Percentiles rank a stretch among this genome's conserved stretches.
Conservation (phyloP, 2,113 vertebrate genomes). For the Phyllostomus discolor region DNA sequence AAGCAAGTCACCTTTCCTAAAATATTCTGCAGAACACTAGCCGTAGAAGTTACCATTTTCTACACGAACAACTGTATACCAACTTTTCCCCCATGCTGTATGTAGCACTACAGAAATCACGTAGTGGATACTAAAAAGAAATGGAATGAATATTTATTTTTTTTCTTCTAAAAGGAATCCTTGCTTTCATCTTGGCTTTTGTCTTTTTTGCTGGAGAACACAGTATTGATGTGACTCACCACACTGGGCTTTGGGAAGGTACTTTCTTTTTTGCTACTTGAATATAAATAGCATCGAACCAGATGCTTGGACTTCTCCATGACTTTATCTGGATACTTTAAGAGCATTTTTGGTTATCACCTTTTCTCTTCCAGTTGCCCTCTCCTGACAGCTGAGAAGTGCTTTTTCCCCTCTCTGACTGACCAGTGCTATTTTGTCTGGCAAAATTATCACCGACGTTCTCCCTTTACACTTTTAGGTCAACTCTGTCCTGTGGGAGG, state of each 20-base stretch:
- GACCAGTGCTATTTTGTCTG: slow-evolving; percentile 10
- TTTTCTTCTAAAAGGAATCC: background rate
- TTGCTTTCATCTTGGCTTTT: background rate
- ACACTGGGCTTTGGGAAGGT: background rate
- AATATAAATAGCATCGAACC: background rate
- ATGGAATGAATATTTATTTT: background rate
- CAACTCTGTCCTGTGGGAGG: slow-evolving; percentile 8
- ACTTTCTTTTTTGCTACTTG: background rate
- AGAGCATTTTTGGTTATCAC: background rate
- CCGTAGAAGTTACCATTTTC: background rate
- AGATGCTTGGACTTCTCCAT: background rate
- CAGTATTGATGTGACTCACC: background rate
- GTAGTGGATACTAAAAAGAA: background rate
- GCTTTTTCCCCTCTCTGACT: slow-evolving; percentile 21
- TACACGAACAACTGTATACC: background rate
- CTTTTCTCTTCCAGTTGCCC: background rate
- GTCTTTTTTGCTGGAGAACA: background rate
- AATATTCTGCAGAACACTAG: background rate
- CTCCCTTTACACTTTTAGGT: background rate
- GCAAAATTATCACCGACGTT: background rate
- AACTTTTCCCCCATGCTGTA: background rate
- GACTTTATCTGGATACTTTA: background rate
- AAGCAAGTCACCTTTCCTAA: background rate
- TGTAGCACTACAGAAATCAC: background rate
- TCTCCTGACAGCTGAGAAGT: slow-evolving; percentile 10